Evolutionary conservation across 1,140 invertebrate genomes (phyloP).

Genomic region (Akabosia matsudoensis): DNA sequence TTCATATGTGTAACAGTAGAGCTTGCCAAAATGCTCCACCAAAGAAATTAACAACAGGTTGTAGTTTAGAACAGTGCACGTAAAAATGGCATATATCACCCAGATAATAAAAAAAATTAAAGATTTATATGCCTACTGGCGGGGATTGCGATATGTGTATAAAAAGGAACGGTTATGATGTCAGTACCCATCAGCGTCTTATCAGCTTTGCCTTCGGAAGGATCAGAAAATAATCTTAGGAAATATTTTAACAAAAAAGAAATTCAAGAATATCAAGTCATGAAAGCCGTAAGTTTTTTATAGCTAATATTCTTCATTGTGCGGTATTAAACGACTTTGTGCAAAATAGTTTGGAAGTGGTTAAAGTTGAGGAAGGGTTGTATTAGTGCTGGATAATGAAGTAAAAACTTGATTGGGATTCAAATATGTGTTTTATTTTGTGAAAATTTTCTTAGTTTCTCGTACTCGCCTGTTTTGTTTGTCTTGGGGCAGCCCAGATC

Average conservation of each 20-base stretch:
- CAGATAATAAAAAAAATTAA: not conserved
- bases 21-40: not conserved
- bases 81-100: not conserved
- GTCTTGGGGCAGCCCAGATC: constrained; percentile 1
- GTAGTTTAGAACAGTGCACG: too few species aligned
- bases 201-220: not conserved
- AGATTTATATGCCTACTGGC: not conserved
- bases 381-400: too few species aligned
- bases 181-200: not conserved
- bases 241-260: not conserved
- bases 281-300: constrained; percentile 1
- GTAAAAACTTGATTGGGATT: too few species aligned
- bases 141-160: constrained; percentile 12
- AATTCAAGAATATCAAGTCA: not conserved
- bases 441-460: not conserved
- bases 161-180: not conserved
- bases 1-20: not conserved
- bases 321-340: not conserved
- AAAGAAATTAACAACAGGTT: not conserved
- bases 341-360: not conserved
- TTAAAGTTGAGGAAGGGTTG: not conserved
- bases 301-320: not conserved
- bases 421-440: not conserved
- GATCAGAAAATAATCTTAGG: not conserved
- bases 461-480: not conserved